phyloP scores from a whole-genome alignment of 2,113 vertebrate genomes.

The Ptyas mucosa region DNA sequence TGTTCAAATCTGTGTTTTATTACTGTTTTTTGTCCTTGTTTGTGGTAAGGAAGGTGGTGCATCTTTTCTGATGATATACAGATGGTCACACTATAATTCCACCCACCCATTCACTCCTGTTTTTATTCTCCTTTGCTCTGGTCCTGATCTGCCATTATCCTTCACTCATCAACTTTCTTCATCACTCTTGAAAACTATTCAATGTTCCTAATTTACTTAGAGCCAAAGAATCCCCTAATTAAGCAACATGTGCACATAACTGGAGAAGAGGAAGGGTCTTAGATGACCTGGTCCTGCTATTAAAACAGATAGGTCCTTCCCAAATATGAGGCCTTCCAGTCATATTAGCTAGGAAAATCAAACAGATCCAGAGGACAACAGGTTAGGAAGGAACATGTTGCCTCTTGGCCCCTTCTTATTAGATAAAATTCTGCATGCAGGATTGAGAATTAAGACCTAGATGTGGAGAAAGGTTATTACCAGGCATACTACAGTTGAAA shows the following conservation, averaged over 20 bases:
- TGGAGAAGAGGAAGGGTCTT: neutral
- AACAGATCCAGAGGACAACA: neutral
- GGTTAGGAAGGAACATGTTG: neutral
- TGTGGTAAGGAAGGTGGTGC: neutral
- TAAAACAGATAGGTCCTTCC: neutral
- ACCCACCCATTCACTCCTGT: neutral
- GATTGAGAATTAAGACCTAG: slow-evolving; percentile 7
- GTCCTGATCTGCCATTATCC: neutral
- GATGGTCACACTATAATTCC: neutral
- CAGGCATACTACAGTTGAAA: slow-evolving; percentile 20
- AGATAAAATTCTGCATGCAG: neutral
- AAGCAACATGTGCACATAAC: neutral
- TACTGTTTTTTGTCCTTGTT: neutral
- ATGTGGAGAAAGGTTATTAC: slow-evolving; percentile 27
- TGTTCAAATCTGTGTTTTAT: neutral
- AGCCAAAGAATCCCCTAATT: neutral
- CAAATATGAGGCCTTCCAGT: neutral
- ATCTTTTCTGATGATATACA: neutral
- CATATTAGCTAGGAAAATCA: neutral
- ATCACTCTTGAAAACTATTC: neutral
- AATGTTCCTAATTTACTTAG: neutral
- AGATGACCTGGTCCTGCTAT: neutral
- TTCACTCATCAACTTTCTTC: neutral
- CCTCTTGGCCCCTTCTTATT: neutral
- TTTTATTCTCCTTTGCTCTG: neutral